These are phyloP conservation scores for Corydoras sp. DNA, from an alignment of 2,113 vertebrate species.

Conservation along the genomic window DNA sequence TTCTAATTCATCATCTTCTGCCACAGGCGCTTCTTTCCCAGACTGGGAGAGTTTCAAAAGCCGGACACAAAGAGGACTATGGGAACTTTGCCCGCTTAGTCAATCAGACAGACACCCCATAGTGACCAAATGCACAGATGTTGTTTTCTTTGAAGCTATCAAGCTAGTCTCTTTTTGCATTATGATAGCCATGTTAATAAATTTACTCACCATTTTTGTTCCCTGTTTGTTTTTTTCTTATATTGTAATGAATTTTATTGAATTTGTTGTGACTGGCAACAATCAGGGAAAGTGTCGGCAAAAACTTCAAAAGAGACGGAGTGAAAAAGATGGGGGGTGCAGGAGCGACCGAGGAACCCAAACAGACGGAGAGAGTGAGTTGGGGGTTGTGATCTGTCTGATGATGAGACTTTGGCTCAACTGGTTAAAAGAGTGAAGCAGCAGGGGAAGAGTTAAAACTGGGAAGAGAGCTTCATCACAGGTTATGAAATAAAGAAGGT, in stretches of 20 bases:
- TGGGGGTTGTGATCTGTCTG: conserved; percentile 31
- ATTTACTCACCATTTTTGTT: conserved; percentile 23
- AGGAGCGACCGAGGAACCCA: conserved; percentile 45
- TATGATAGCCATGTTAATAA: conserved; percentile 66
- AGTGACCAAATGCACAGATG: conserved; percentile 63
- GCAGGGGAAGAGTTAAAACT: conserved; percentile 80
- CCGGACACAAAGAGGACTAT: conserved; percentile 70
- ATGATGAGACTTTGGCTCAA: conserved; percentile 63
- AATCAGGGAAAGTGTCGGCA: conserved; percentile 69
- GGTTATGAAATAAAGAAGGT: background rate
- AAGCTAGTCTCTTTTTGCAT: conserved; percentile 62
- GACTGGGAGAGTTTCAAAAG: conserved; percentile 71
- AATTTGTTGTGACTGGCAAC: conserved; percentile 62
- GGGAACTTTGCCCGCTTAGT: conserved; percentile 75
- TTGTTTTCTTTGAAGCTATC: conserved; percentile 68
- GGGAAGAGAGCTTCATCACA: conserved; percentile 54
- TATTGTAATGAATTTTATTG: conserved; percentile 53
- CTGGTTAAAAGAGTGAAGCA: conserved; percentile 86
- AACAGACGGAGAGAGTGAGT: conserved; percentile 78
- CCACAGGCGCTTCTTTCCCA: conserved; percentile 68
- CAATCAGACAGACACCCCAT: conserved; percentile 73
- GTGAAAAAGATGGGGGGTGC: conserved; percentile 62
- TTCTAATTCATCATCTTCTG: conserved; percentile 74
- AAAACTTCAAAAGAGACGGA: conserved; percentile 85
- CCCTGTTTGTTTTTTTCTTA: conserved; percentile 29